Base-by-base conservation (phyloP, 2,113 vertebrate species). In the Cranoglanis bouderius region DNA sequence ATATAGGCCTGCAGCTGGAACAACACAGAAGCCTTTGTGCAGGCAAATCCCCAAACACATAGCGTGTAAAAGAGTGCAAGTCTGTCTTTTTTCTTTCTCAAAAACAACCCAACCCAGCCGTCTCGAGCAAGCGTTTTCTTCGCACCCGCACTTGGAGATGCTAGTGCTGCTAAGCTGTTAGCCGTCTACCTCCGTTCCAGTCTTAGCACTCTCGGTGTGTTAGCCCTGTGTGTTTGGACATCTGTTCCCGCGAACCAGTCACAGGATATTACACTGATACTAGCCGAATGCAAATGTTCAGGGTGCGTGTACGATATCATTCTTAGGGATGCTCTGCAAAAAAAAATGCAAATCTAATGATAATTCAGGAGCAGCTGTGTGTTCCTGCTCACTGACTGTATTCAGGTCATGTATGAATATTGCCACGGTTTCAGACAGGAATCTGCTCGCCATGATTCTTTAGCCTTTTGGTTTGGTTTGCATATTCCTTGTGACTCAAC, bases 1-100 rank as follows among this genome's bases (percentile, higher is more conserved):
- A 87, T 87, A 84, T 87, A 55, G 90, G 88, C 88, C 90, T 91
- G 57, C 51, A 40, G 13, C 26, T 9, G 32, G n/a, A 57, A 32
- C 26, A 32, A 13, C 80, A 57, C 21, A 4, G 0, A 43, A 14
- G 65, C 80, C 87, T 55, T 51, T n/a, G 63, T 21, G n/a, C 43
- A 13, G 53, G 24, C 57, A 29, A 51, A 81, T 51, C 18, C 7
- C 7, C 0, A 40, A 24, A 38, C 43, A 67, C 4, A 7, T 26
- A 14, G 35, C 55, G 0, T 59, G 13, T 21, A 65, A 24, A 51
- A 32, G 18, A 49, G 43, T n/a, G 57, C 26, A 32, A 61, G 35
- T 26, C 6, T 40, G 1, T 2, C 4, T 32, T 16, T 6, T 4
- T 18, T 19, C 0, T 32, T 24, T 38, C 12, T 1, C 21, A 4